Percentiles rank a stretch among this genome's conserved stretches.
Conservation (phyloP, 2,888 invertebrate species). For the Hedychridium roseum region DNA sequence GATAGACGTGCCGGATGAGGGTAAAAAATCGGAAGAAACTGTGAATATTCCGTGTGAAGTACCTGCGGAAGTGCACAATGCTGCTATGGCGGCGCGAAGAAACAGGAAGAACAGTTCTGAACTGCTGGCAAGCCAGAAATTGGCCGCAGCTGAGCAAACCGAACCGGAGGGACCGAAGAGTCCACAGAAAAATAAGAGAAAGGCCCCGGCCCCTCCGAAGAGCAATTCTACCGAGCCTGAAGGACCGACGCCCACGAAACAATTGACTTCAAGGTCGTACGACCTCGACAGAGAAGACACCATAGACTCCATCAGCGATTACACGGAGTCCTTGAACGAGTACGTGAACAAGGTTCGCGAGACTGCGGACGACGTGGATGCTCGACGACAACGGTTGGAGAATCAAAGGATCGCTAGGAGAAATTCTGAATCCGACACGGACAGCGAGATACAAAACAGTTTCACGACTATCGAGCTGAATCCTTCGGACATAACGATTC, state of each 20-base stretch:
- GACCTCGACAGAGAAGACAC: conserved; percentile 35
- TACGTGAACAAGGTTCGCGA: conserved; percentile 43
- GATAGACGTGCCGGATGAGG: conserved; percentile 37
- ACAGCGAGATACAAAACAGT: conserved; percentile 61
- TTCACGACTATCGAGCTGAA: conserved; percentile 77
- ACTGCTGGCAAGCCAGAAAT: conserved; percentile 34
- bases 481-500: conserved; percentile 78
- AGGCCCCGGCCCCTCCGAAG: conserved; percentile 77
- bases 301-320: conserved; percentile 49
- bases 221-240: conserved; percentile 6
- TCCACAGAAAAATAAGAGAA: conserved; percentile 69
- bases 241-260: not conserved
- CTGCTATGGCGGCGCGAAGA: conserved; percentile 74
- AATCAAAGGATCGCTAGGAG: conserved; percentile 27
- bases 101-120: conserved; percentile 70
- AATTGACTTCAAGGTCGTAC: not conserved
- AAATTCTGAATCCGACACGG: conserved; percentile 66
- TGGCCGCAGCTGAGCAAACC: conserved; percentile 20
- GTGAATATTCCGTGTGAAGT: conserved; percentile 71
- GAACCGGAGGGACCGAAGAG: conserved; percentile 66
- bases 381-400: conserved; percentile 21
- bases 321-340: conserved; percentile 45
- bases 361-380: conserved; percentile 26
- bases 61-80: conserved; percentile 76
- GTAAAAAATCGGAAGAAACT: conserved; percentile 66